A percentile compares a stretch with the other conserved stretches of the same genome.
Evolutionary conservation across 64 coral and sea anemone genomes (phyloP).

Genomic region (Montipora foliosa): DNA sequence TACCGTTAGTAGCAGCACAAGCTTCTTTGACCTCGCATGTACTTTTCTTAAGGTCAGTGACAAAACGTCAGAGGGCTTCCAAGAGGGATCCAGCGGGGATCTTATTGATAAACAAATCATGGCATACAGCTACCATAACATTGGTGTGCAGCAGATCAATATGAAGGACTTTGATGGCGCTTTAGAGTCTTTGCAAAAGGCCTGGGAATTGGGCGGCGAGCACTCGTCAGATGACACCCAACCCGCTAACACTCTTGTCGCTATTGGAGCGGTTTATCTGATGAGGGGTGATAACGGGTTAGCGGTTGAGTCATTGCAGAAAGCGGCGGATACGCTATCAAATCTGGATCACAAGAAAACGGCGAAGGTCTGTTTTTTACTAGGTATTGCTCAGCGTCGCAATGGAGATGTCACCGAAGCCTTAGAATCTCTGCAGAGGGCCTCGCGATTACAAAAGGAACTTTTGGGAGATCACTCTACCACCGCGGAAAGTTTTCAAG

Average conservation of each 20-base stretch:
- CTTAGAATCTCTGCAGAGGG: not conserved
- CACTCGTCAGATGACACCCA: not conserved
- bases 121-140: conserved; percentile 1
- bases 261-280: not conserved
- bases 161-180: not conserved
- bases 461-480: not conserved
- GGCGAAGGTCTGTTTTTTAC: not conserved
- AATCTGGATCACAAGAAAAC: not conserved
- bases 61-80: not conserved
- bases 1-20: not conserved
- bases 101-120: not conserved
- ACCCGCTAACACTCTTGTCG: not conserved
- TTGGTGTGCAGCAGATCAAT: not conserved
- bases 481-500: not conserved
- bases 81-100: not conserved
- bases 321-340: not conserved
- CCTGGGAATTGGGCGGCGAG: not conserved
- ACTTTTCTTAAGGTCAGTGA: not conserved
- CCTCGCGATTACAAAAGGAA: not conserved
- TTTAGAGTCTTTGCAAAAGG: not conserved
- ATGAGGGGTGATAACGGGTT: not conserved
- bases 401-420: not conserved
- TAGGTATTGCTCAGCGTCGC: not conserved
- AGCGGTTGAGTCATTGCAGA: not conserved
- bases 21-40: not conserved